Evolutionary conservation across 2,797 vertebrate species (phyloP).

Genomic region (Onychomys leucogaster): DNA sequence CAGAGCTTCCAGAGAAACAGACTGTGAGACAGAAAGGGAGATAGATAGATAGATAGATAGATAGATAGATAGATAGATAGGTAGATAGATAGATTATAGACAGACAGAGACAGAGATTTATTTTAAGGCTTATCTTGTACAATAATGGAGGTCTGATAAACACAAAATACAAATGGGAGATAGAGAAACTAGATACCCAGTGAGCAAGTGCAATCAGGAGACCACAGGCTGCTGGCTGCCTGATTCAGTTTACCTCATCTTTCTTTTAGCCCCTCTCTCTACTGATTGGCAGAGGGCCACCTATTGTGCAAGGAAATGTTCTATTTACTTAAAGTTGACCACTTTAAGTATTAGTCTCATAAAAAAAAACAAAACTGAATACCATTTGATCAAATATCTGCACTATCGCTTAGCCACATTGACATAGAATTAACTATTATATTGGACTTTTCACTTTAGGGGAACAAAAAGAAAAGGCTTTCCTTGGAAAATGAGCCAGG

Average conservation of each 20-base stretch:
- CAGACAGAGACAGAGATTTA: not conserved
- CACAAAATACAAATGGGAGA: no score
- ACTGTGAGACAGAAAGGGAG: not conserved
- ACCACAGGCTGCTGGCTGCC: not conserved
- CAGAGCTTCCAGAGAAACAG: not conserved
- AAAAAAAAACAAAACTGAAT: not conserved
- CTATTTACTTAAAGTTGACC: not conserved
- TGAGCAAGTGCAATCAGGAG: not conserved
- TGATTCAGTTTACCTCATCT: not conserved
- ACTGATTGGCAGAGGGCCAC: not conserved
- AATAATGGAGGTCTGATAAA: not conserved
- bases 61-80: not conserved
- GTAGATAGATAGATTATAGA: not conserved
- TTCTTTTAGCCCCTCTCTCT: not conserved
- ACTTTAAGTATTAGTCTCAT: constrained; percentile 1
- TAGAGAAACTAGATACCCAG: not conserved
- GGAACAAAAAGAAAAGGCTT: not conserved
- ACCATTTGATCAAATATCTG: not conserved
- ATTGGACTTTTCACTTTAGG: not conserved
- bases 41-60: not conserved
- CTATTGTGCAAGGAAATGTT: not conserved
- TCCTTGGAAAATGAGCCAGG: not conserved
- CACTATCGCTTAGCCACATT: not conserved
- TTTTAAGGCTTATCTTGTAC: not conserved
- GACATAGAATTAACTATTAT: not conserved